Evolutionary conservation across 1,140 invertebrate genomes (phyloP), one percentile per base, ranked within the genome.

Genomic region (Anastrepha obliqua): DNA sequence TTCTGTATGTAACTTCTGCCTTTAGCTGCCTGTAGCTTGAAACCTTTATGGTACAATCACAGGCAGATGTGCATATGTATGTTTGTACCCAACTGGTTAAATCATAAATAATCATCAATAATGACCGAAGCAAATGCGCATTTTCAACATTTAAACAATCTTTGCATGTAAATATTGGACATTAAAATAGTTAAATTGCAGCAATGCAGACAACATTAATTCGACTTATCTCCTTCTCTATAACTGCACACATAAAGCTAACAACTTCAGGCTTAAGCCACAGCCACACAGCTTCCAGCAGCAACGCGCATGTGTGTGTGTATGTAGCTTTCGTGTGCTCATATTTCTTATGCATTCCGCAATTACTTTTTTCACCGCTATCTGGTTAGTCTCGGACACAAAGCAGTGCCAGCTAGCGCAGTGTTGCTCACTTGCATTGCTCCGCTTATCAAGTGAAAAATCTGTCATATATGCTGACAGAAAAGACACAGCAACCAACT

Each of bases 391-490:
- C 42, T 29, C 67, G 17, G 17, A 13, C 15, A 62, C 15, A 62
- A n/a, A 62, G 60, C 60, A 62, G 60, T 62, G 60, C 55, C 55
- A 8, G 55, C 13, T 17, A 62, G 11, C 4, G 60, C 60, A 13
- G 60, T 62, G 11, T 17, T 47, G 67, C 67, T n/a, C 13, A 39
- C 67, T 81, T 51, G 47, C 47, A 51, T 81, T 81, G 74, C 17
- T 29, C 15, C 44, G 47, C 74, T 81, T 81, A 81, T 81, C 74
- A 81, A 58, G 74, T 81, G 74, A 81, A 81, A 81, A 20, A 81
- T 81, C 74, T 81, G 74, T 81, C 47, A 81, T 58, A 81, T 55
- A 81, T n/a, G 74, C 47, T 81, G 47, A 81, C 74, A 81, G 74
- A n/a, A 17, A 13, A 78, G 13, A 42, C 74, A 20, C 20, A 81